Evolutionary conservation across 2,888 invertebrate genomes (phyloP), one percentile per base, ranked within the genome.

Genomic region (Parnassius smintheus): DNA sequence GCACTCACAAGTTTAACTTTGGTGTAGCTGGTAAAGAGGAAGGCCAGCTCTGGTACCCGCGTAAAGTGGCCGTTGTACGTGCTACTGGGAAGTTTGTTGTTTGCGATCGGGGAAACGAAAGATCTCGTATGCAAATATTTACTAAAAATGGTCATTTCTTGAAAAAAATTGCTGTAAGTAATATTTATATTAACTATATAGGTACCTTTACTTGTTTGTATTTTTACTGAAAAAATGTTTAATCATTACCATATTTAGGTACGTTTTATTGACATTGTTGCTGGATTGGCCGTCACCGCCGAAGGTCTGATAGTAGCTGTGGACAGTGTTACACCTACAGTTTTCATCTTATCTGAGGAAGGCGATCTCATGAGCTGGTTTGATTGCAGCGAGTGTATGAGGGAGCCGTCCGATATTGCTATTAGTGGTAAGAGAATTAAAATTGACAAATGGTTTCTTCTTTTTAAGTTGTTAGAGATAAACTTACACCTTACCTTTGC

Each of bases 61-160:
- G 98, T 56, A 98, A 99, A 88, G 98, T 98, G 57, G 98, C 98
- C 9, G 96, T 97, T 2, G 97, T 97, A 93, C 94, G 96, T 61
- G 95, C 95, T 62, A 96, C 95, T 59, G 97, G 97, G 49, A 97
- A 97, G 82, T 97, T 97, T 83, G 98, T 99, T n/a, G 98, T 99
- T 2, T 99, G 99, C 84, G 99, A 99, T 88, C 96, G 99, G 69
- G 98, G 98, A 56, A 98, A 98, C 77, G 98, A 99, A 82, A 94
- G 98, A 61, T 98, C 98, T 1, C 95, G 98, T 64, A 98, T 99
- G 98, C 99, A 99, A 88, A 97, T 99, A 73, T 99, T 99, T 82
- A 98, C 97, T 51, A 97, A 97, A 80, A 98, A 96, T 81, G 98
- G 98, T 42, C 97, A 98, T 80, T 99, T 98, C 85, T 93, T 98